phyloP scores from a whole-genome alignment of 2,888 invertebrate species.

The Conistra vaccinii region DNA sequence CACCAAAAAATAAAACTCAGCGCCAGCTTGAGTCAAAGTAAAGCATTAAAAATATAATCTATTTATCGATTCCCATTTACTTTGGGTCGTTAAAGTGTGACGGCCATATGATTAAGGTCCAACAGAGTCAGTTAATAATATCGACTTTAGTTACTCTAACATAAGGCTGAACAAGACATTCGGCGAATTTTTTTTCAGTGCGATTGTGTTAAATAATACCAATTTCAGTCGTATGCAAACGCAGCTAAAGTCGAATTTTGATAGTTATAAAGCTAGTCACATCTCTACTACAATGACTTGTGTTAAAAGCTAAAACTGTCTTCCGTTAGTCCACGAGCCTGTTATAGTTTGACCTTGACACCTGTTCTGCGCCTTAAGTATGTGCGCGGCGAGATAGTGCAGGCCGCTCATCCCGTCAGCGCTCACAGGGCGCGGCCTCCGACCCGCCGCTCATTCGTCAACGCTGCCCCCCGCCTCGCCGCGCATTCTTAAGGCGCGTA shows the following conservation, averaged over 20 bases:
- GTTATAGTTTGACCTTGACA: too few relatives aligned
- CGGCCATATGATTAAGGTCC: not conserved
- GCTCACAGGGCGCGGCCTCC: too few relatives aligned
- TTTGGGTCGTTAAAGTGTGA: not conserved
- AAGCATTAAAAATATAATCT: not conserved
- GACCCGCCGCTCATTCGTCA: too few relatives aligned
- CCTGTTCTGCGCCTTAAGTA: too few relatives aligned
- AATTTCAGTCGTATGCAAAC: not conserved
- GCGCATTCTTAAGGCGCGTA: too few relatives aligned
- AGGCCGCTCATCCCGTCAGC: too few relatives aligned
- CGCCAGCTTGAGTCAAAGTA: too few relatives aligned
- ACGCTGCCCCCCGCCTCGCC: too few relatives aligned
- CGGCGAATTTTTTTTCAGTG: not conserved
- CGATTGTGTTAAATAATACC: not conserved
- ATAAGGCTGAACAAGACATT: not conserved
- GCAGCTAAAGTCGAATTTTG: not conserved
- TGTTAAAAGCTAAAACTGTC: not conserved
- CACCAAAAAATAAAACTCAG: not conserved
- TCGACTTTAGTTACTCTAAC: not conserved
- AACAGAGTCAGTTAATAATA: not conserved
- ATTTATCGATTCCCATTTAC: not conserved
- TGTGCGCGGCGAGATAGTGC: too few relatives aligned
- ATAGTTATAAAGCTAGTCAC: not conserved
- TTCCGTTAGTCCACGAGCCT: not conserved
- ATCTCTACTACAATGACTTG: not conserved